phyloP scores from a whole-genome alignment of 2,113 vertebrate genomes.

The Boleophthalmus pectinirostris region DNA sequence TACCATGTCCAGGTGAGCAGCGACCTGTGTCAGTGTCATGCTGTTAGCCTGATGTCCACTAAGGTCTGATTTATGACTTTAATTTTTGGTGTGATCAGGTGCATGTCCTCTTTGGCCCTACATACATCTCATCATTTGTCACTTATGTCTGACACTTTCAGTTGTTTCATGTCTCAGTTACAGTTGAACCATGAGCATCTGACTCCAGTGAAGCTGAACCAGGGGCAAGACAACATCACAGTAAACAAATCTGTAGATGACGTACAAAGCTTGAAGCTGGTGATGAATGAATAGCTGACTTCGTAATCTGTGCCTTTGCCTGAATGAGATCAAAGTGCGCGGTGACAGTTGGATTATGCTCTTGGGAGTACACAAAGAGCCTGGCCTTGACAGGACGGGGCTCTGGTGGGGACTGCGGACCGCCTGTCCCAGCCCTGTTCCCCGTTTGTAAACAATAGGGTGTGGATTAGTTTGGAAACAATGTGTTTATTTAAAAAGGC shows the following conservation, averaged over 20 bases:
- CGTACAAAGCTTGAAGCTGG: not conserved
- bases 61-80: constrained; percentile 4
- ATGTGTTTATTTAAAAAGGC: constrained; percentile 84
- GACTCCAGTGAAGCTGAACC: not conserved
- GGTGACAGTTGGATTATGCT: constrained; percentile 52
- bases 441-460: constrained; percentile 81
- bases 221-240: not conserved
- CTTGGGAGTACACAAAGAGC: constrained; percentile 47
- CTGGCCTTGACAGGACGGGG: constrained; percentile 62
- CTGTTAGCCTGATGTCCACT: not conserved
- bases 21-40: not conserved
- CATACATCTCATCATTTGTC: not conserved
- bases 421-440: constrained; percentile 70
- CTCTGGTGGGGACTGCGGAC: constrained; percentile 54
- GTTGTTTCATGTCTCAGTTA: not conserved
- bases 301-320: not conserved
- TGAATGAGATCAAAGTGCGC: constrained; percentile 51
- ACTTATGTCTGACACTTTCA: not conserved
- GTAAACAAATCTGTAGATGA: not conserved
- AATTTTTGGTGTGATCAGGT: not conserved
- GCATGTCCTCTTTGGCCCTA: not conserved
- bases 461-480: constrained; percentile 84
- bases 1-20: not conserved
- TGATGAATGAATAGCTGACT: too few relatives aligned
- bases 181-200: not conserved